phyloP scores from a whole-genome alignment of 1,140 invertebrate genomes.

The Leguminivora glycinivorella region DNA sequence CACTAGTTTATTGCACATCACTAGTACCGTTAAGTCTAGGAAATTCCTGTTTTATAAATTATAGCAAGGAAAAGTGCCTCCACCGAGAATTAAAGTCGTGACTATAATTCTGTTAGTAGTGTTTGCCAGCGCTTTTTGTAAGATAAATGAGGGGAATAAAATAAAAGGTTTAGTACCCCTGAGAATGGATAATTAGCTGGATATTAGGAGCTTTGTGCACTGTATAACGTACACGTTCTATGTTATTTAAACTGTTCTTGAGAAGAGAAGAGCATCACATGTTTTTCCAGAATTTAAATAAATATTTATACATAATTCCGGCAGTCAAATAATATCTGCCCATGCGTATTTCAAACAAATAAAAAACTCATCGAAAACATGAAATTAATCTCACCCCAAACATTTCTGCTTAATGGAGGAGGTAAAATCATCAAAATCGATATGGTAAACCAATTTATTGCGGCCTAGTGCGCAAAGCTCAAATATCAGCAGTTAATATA shows the following conservation, averaged over 20 bases:
- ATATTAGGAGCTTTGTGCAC: not conserved
- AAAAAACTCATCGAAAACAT: too few species aligned
- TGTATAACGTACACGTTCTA: not conserved
- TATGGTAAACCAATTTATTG: not conserved
- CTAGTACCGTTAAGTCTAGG: not conserved
- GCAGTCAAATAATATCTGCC: too few species aligned
- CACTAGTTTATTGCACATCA: not conserved
- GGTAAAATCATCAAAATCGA: not conserved
- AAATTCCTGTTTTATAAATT: slow-evolving; percentile 13
- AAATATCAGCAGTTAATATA: not conserved
- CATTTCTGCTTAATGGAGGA: not conserved
- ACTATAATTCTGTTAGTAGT: slow-evolving; percentile 11
- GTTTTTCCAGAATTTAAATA: too few species aligned
- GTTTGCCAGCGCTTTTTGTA: slow-evolving; percentile 4
- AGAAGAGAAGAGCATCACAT: too few species aligned
- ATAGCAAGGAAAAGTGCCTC: slow-evolving; percentile 9
- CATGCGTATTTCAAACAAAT: too few species aligned
- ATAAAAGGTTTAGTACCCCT: not conserved
- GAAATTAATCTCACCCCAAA: not conserved
- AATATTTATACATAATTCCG: too few species aligned
- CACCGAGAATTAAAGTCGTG: slow-evolving; percentile 10
- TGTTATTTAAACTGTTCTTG: not conserved
- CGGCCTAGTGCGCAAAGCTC: slow-evolving; percentile 2
- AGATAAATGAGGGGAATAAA: not conserved
- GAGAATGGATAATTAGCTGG: not conserved